phyloP scores from a whole-genome alignment of 1,140 invertebrate species.

The Neotoxoptera formosana region DNA sequence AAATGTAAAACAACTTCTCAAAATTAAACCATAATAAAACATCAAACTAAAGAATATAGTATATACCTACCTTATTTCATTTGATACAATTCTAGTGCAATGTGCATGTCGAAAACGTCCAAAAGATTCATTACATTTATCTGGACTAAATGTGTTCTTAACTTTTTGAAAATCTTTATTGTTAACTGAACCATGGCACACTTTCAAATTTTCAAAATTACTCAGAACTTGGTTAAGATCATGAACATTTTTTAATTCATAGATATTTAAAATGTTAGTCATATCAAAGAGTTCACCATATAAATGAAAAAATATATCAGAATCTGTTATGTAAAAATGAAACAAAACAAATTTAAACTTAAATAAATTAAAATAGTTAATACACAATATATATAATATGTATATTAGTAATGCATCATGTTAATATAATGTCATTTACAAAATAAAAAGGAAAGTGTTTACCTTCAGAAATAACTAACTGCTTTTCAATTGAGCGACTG shows the following conservation, averaged over 20 bases:
- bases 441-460: not conserved
- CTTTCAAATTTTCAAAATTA: not conserved
- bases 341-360: not conserved
- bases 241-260: not conserved
- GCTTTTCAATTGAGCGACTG: not conserved
- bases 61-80: too few relatives aligned
- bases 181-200: not conserved
- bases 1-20: not conserved
- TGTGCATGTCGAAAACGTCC: too few relatives aligned
- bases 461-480: not conserved
- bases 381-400: too few relatives aligned
- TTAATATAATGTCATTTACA: not conserved
- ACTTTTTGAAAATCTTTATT: not conserved
- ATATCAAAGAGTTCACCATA: not conserved
- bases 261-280: not conserved
- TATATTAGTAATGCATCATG: not conserved
- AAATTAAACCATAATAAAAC: not conserved
- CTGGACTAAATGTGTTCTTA: not conserved
- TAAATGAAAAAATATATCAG: not conserved
- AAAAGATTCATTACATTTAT: too few relatives aligned
- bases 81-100: too few relatives aligned
- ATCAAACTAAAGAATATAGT: too few relatives aligned
- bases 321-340: not conserved
- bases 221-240: not conserved
- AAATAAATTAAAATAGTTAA: too few relatives aligned